Evolutionary conservation across 2,888 invertebrate genomes (phyloP).

Genomic region (Agrotis exclamationis): DNA sequence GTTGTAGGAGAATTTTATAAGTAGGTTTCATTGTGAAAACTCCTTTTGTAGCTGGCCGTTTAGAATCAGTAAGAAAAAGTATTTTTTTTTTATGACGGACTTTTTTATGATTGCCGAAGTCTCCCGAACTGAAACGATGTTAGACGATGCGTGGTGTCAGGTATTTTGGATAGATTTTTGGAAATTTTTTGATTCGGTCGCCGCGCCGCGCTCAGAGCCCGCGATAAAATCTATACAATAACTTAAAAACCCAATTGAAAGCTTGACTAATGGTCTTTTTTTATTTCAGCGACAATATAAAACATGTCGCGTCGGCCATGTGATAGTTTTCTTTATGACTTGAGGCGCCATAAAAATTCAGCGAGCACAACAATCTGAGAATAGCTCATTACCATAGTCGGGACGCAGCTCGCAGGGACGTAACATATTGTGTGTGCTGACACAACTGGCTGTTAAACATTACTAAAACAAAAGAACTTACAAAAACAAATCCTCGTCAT

Average conservation of each 20-base stretch:
- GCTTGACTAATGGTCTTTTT: conserved; percentile 28
- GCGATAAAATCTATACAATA: too few species aligned
- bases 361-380: conserved; percentile 55
- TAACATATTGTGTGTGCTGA: conserved; percentile 63
- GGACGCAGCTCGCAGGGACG: conserved; percentile 57
- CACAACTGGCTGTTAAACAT: conserved; percentile 66
- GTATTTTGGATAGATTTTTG: too few species aligned
- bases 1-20: too few species aligned
- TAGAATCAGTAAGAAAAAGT: too few species aligned
- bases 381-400: conserved; percentile 64
- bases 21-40: too few species aligned
- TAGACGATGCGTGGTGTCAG: too few species aligned
- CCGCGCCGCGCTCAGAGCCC: too few species aligned
- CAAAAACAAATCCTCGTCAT: conserved; percentile 80
- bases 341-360: conserved; percentile 59
- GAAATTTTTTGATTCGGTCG: too few species aligned
- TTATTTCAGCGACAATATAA: conserved; percentile 26
- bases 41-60: too few species aligned
- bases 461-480: conserved; percentile 74
- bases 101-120: too few species aligned
- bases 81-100: too few species aligned
- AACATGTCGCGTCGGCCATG: conserved; percentile 30
- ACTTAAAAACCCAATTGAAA: conserved; percentile 10
- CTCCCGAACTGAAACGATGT: too few species aligned
- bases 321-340: conserved; percentile 59